Base-by-base conservation (phyloP, 2,888 invertebrate species). In the Leptinotarsa tumamoca region DNA sequence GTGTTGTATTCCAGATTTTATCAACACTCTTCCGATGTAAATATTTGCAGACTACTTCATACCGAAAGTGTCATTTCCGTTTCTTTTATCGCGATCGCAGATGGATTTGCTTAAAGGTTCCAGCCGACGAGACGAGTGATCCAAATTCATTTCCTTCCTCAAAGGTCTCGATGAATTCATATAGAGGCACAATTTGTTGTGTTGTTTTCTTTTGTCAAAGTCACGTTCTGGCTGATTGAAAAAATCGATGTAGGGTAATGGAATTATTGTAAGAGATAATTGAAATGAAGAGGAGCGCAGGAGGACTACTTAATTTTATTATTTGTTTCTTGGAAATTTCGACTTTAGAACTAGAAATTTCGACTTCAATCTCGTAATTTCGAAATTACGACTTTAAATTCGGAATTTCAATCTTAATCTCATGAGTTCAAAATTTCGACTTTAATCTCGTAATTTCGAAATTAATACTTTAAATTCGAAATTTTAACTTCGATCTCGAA, bases 41-140 rank as follows among this genome's bases (percentile, higher is more conserved):
- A 69, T 69, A 69, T 69, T 69, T 69, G 69, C 69, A 69, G 69
- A 54, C 56, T 33, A n/a, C 56, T 56, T 33, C 33, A 58, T 15
- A 58, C 58, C 13, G 54, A 56, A 43, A 69, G 56, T 69, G 69
- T 69, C 69, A 69, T 56, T 69, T 69, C 69, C 69, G 69, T 33
- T 69, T 54, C 27, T 56, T 68, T 69, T 69, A 56, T 33, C 54
- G 33, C 7, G 69, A 52, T 58, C 58, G 33, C 69, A 54, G 50
- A 56, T 33, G 23, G 56, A 17, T 43, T 69, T 69, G 69, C 56
- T 43, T 67, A 50, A 51, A 67, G 43, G 49, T 67, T 51, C 18
- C 10, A 43, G 43, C 43, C 43, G 23, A 58, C 21, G 21, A 27
- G 58, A 21, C 21, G 58, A 58, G 23, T 58, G 58, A 58, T 58